Evolutionary conservation across 2,888 invertebrate genomes (phyloP), one percentile per base, ranked within the genome.

Genomic region (Latheticus oryzae): DNA sequence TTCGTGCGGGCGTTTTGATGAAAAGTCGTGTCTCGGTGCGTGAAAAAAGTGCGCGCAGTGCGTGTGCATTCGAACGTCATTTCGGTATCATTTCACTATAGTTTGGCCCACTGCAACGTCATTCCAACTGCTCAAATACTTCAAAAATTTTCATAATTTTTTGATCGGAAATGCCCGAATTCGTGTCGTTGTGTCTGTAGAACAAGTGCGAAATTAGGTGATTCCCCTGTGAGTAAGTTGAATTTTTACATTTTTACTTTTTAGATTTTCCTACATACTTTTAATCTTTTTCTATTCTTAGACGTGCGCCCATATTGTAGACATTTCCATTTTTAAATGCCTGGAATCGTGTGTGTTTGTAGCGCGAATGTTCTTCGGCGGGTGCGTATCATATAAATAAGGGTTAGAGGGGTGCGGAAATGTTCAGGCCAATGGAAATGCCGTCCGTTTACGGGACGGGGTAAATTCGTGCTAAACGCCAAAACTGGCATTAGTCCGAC

Each of bases 1-100:
- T 74, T 75, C 72, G 74, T 73, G 73, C 71, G 73, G 74, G 72
- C 75, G 76, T 76, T 78, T 77, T 76, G 76, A 75, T 71, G 76
- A 76, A 76, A 78, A 77, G 73, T 76, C 63, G 64, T 61, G 61
- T 61, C n/a, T n/a, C 68, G 72, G 70, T 71, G 73, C 73, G 73
- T 73, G 70, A 70, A 71, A 72, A 72, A 70, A 72, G 73, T 74
- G 76, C 73, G 74, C 71, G 67, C 61, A 58, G 63, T 66, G 72
- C 69, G 72, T 69, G 69, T 70, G 69, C 70, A 68, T 64, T 61
- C 54, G 33, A 56, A 57, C 60, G 60, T 54, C 57, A 58, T 61
- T 61, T 48, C 26, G 33, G 55, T 60, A 60, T 57, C 62, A 60
- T 61, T 63, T 65, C 64, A 66, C 61, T 65, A 54, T 47, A 62